Percentiles rank a stretch among this genome's conserved stretches.
Evolutionary conservation across 2,797 vertebrate species (phyloP).

Genomic region (Simalia tracyae): DNA sequence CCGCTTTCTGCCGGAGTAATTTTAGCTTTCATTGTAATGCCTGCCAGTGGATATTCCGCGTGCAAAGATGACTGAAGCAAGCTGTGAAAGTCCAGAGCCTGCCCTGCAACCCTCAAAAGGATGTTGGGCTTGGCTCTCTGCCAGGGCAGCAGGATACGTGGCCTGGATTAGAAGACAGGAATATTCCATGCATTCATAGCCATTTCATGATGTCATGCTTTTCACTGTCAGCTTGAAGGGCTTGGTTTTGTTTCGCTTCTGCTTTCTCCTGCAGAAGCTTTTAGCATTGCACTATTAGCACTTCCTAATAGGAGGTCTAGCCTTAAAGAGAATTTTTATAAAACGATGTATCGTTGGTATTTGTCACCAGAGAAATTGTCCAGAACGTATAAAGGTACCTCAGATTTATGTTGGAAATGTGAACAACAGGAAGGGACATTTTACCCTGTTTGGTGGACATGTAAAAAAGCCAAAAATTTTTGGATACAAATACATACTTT

Average conservation of each 20-base stretch:
- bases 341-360: too few species aligned
- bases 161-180: conserved; percentile 67
- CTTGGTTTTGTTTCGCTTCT: conserved; percentile 37
- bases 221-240: conserved; percentile 58
- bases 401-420: too few species aligned
- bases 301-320: conserved; percentile 53
- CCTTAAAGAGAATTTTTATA: too few species aligned
- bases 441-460: too few species aligned
- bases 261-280: conserved; percentile 61
- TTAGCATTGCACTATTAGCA: conserved; percentile 54
- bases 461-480: too few species aligned
- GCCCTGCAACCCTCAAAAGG: conserved; percentile 84
- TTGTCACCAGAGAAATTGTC: too few species aligned
- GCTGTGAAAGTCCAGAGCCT: conserved; percentile 82
- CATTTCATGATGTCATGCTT: conserved; percentile 73
- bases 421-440: too few species aligned
- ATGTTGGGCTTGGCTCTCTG: conserved; percentile 76
- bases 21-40: conserved; percentile 78
- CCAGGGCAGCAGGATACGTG: conserved; percentile 80
- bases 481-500: too few species aligned
- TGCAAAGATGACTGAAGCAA: conserved; percentile 74
- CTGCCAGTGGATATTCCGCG: conserved; percentile 71
- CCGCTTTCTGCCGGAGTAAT: conserved; percentile 70
- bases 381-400: too few species aligned
- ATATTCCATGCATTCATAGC: conserved; percentile 65